These are phyloP conservation scores for Drosophila lutescens DNA, from an alignment of 2,888 invertebrate genomes.

Conservation along the genomic window DNA sequence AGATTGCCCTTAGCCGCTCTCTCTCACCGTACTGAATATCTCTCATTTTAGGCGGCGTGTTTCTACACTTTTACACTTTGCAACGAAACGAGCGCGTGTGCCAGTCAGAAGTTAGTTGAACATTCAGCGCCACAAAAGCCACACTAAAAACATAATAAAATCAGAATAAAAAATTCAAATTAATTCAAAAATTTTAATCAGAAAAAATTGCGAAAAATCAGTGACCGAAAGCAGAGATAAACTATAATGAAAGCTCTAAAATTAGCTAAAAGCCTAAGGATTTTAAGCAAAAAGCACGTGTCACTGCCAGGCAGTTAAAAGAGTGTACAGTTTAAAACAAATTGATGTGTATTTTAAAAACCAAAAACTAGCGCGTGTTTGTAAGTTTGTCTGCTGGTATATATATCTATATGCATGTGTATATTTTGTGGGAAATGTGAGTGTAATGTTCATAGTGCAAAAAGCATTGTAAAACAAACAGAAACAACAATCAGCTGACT, in stretches of 20 bases:
- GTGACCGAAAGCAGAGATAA: not conserved
- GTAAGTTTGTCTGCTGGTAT: slow-evolving; percentile 31
- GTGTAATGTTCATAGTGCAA: slow-evolving; percentile 67
- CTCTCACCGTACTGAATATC: not conserved
- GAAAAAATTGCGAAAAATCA: slow-evolving; percentile 6
- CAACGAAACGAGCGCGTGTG: slow-evolving; percentile 50
- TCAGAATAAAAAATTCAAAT: slow-evolving; percentile 4
- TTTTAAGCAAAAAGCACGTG: slow-evolving; percentile 37
- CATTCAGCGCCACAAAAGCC: slow-evolving; percentile 48
- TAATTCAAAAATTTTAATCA: slow-evolving; percentile 3
- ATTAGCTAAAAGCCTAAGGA: not conserved
- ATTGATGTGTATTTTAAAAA: slow-evolving; percentile 7
- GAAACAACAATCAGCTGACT: slow-evolving; percentile 69
- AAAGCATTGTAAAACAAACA: slow-evolving; percentile 58
- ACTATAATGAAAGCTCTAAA: slow-evolving; percentile 34
- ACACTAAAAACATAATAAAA: slow-evolving; percentile 28
- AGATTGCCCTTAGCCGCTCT: slow-evolving; percentile 55
- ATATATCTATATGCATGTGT: not conserved
- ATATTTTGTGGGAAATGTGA: slow-evolving; percentile 22
- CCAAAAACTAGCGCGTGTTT: slow-evolving; percentile 51
- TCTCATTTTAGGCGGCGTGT: slow-evolving; percentile 40
- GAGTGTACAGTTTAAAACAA: slow-evolving; percentile 23
- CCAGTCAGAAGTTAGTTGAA: slow-evolving; percentile 57
- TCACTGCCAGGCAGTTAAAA: slow-evolving; percentile 39
- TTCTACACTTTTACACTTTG: slow-evolving; percentile 50